Evolutionary conservation across 2,797 vertebrate species (phyloP), one percentile per base, ranked within the genome.

Genomic region (Sebastes jordani): DNA sequence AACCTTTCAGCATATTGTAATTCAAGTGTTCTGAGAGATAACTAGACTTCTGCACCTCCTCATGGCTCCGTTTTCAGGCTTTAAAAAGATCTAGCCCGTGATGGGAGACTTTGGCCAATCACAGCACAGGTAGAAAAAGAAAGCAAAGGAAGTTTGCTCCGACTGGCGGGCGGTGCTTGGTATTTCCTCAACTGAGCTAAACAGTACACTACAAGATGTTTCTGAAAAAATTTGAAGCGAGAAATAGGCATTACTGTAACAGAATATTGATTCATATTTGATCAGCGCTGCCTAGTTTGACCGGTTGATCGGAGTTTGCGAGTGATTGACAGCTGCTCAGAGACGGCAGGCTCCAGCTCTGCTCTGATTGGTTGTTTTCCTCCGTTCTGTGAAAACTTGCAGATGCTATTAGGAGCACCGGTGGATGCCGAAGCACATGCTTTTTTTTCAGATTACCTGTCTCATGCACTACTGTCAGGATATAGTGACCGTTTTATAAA

Each of bases 301-400:
- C 46, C 46, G 18, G 7, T 52, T 52, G 18, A n/a, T 52, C 0
- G 18, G 46, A 20, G 18, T 52, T 52, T 0, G 0, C 2, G 18
- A 52, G 46, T 52, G 46, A 52, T n/a, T 52, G 46, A 52, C 46
- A 52, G 7, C 18, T 52, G 46, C 42, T 46, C 16, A 46, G 42
- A 46, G 42, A 52, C 46, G 7, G 46, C 46, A 52, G 46, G 46
- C 7, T 52, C 18, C 46, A 9, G 46, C 18, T 52, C 7, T 0
- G 18, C 2, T 52, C 8, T 52, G 3, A 52, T n/a, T 52, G 18
- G 18, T 2, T 20, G 3, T 52, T n/a, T 49, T 49, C 18, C 46
- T 52, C 18, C 0, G 18, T 20, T 52, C 46, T 52, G 18, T 52
- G 18, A 52, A 52, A 52, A 20, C 46, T 52, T 52, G 18, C 46